Base-by-base conservation (phyloP, 1,140 invertebrate species). In the Hypsibius dujardini region DNA sequence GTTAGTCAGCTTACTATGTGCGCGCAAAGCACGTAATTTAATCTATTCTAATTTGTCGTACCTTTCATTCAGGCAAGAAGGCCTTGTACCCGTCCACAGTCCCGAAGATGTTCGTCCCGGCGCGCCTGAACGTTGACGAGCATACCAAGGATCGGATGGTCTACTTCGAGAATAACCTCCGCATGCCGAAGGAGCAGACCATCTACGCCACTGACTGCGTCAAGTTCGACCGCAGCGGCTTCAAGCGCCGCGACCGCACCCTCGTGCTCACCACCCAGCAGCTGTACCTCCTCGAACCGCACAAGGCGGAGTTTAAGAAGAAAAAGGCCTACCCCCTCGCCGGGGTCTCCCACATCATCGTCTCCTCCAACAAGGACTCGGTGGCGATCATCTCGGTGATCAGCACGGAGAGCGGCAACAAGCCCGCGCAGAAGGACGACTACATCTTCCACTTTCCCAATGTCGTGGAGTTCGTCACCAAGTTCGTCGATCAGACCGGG, bases 221-320 rank as follows among this genome's bases (percentile, higher is more conserved):
- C 46, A 94, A 94, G 78, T 93, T 88, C 80, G 90, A 94, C 82
- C 83, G 90, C 12, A 89, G 90, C 77, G 90, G 90, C 1, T 92
- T 93, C 81, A 92, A 91, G 77, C 84, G 87, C 0, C 83, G 90
- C 7, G 85, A 88, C 73, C 83, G 90, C 72, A 82, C 87, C 1
- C 78, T 93, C 47, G 81, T 91, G 40, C 80, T 92, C 3, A 90
- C 89, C 1, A 85, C 87, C 74, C 84, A 84, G 74, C 85, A 86
- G 45, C 78, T 93, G 2, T 90, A 90, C 77, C 81, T 92, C 28
- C 79, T 90, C 47, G 88, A 91, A 42, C 62, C 62, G 7, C 3
- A 45, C 12, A 67, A 67, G 45, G 62, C 12, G 3, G 42, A 3
- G 12, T 67, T 67, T 42, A 42, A 15, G 12, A 67, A 67, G 42